These are phyloP conservation scores for Otis tarda DNA, from an alignment of 2,113 vertebrate species.

Conservation along the genomic window DNA sequence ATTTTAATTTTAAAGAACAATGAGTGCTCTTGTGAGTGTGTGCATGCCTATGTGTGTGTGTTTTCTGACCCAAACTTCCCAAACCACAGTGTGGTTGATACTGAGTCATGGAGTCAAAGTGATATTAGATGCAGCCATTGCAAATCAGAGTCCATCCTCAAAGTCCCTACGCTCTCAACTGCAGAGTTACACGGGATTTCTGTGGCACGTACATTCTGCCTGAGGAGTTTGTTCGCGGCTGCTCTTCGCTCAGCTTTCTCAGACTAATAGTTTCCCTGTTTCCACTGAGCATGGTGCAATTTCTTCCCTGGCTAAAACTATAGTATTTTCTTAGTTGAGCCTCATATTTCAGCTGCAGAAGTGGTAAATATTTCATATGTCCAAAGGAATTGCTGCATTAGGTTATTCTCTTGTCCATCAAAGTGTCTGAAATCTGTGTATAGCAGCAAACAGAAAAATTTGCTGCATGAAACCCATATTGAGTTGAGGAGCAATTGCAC, in stretches of 20 bases:
- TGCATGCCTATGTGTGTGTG: background rate
- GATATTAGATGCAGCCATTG: background rate
- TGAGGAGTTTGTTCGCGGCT: background rate
- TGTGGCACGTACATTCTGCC: background rate
- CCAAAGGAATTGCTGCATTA: background rate
- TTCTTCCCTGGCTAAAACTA: background rate
- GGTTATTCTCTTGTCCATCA: background rate
- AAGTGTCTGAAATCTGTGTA: background rate
- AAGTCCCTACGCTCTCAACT: background rate
- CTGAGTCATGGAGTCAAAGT: background rate
- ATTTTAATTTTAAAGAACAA: background rate
- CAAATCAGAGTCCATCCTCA: background rate
- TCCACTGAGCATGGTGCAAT: background rate
- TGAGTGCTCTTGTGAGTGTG: background rate
- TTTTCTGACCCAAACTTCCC: background rate
- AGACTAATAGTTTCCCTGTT: background rate
- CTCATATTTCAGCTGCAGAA: background rate
- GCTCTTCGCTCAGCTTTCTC: background rate
- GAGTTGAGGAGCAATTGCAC: background rate
- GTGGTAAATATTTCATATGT: background rate
- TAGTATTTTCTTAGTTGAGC: background rate
- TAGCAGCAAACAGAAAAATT: background rate
- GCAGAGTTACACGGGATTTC: background rate
- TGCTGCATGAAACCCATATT: background rate
- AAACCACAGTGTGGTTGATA: background rate